A percentile compares a stretch with the other conserved stretches of the same genome.
phyloP scores from a whole-genome alignment of 1,140 invertebrate genomes.

The Periplaneta americana region DNA sequence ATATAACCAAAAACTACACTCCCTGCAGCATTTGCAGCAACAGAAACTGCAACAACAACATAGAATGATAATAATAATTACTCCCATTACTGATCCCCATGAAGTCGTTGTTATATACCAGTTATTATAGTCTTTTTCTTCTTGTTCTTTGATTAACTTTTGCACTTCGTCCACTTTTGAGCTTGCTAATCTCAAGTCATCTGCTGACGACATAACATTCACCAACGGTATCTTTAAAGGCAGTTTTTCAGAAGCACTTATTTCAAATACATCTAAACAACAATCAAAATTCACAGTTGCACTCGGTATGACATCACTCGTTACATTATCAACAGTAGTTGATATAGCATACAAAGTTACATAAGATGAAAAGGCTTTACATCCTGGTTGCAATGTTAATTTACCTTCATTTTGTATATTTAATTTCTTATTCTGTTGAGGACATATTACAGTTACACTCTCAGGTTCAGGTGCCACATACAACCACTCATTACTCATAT shows the following conservation, averaged over 20 bases:
- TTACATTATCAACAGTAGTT: background rate
- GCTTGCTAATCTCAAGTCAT: background rate
- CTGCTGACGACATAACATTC: background rate
- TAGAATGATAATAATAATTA: no score
- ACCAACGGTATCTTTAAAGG: background rate
- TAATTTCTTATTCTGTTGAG: background rate
- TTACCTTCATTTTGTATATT: background rate
- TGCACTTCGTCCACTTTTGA: background rate
- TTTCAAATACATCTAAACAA: background rate
- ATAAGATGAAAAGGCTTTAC: background rate
- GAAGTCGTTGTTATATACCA: no score
- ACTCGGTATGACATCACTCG: background rate
- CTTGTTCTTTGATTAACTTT: background rate
- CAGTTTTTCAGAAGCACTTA: background rate
- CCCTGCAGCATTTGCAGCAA: no score
- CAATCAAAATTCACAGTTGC: background rate
- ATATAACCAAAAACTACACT: no score
- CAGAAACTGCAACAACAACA: no score
- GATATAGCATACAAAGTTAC: background rate
- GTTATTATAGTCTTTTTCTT: no score
- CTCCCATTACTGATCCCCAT: no score
- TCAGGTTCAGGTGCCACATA: background rate
- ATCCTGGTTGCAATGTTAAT: background rate
- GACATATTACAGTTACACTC: background rate
- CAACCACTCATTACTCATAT: background rate